phyloP scores from a whole-genome alignment of 64 coral and sea anemone genomes.

The Platygyra sinensis region DNA sequence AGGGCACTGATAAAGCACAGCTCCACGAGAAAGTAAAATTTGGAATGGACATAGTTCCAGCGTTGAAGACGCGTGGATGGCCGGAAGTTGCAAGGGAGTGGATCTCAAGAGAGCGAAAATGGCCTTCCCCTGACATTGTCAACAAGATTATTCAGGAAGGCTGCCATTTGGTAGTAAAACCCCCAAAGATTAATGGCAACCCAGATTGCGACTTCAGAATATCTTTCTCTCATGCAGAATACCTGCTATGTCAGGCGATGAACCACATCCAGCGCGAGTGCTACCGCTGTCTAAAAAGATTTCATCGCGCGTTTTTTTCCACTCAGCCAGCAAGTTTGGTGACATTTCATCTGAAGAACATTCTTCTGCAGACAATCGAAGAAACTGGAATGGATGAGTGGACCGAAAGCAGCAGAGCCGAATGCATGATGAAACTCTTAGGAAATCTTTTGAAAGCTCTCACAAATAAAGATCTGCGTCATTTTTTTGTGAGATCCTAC shows the following conservation, averaged over 20 bases:
- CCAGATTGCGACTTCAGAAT: constrained; percentile 40
- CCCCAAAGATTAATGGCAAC: constrained; percentile 13
- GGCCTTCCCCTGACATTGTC: constrained; percentile 28
- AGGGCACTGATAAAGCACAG: too few species aligned
- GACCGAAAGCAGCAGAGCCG: constrained; percentile 36
- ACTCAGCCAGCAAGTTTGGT: not conserved
- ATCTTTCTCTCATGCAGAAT: too few species aligned
- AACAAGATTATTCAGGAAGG: constrained; percentile 26
- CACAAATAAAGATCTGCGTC: constrained; percentile 11
- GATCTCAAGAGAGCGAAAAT: constrained; percentile 12
- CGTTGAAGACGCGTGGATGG: constrained; percentile 40
- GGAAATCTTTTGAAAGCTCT: too few species aligned
- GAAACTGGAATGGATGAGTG: not conserved
- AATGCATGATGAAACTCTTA: constrained; percentile 23
- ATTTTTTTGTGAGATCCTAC: not conserved
- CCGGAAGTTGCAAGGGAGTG: constrained; percentile 33
- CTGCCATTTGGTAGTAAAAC: constrained; percentile 20
- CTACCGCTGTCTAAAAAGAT: too few species aligned
- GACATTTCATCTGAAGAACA: constrained; percentile 57
- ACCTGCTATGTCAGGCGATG: too few species aligned
- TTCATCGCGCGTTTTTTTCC: too few species aligned
- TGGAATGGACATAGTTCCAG: constrained; percentile 7
- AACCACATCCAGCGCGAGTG: too few species aligned
- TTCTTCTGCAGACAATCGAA: not conserved
- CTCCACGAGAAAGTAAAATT: too few species aligned